Base-by-base conservation (phyloP, 1,140 invertebrate species). In the Cydia pomonella region DNA sequence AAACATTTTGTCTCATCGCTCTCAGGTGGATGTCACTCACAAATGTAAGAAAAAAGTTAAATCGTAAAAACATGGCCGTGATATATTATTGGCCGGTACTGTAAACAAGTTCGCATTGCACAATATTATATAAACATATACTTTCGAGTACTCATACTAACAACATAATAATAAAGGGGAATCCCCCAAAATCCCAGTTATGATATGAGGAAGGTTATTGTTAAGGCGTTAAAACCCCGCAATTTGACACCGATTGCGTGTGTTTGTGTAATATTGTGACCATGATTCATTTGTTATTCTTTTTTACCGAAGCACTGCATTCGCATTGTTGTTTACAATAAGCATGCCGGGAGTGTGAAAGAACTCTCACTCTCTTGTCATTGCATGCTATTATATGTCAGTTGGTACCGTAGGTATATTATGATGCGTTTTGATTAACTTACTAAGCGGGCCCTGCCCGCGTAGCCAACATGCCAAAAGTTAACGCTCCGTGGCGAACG, bases 331-430 rank as follows among this genome's bases (percentile, higher is more conserved):
- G n/a, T 53, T 53, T 53, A n/a, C 13, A 53, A 53, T 53, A 53
- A 16, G 44, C 44, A 47, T 18, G 50, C 50, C 50, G 50, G n/a
- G 44, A 47, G 44, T 47, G 12, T 3, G 13, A 47, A 47, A 47
- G 3, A 16, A n/a, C 44, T 47, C 50, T 53, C 50, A 18, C 50
- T 53, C 6, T 3, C n/a, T 10, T 9, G 16, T 47, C 50, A 53
- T 53, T 53, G n/a, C 50, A 53, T 53, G 50, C n/a, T 53, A 53
- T 53, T 53, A 50, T n/a, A n/a, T 18, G 47, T n/a, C 44, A 50
- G 47, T 53, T n/a, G 50, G 4, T 2, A 50, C 10, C 16, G 50
- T 9, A 53, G n/a, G 2, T 53, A 50, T 2, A 12, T 41, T 41
- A 41, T 41, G 41, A 41, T 33, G 5, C 29, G 29, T 9, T 38